Evolutionary conservation across 2,113 vertebrate genomes (phyloP), one percentile per base, ranked within the genome.

Genomic region (Colinus virginianus): DNA sequence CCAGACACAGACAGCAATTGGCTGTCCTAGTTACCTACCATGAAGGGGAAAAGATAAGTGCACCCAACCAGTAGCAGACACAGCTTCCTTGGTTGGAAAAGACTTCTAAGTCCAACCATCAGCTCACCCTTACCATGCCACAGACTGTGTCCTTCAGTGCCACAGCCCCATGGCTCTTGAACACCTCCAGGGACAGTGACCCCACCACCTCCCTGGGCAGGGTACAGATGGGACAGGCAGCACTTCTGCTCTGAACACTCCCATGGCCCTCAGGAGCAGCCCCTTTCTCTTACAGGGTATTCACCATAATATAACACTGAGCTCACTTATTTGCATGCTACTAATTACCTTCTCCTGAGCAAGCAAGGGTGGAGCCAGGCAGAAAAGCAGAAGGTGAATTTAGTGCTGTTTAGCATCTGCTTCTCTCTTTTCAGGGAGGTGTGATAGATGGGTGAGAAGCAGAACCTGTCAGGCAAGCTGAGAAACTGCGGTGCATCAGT

Each of bases 1-100:
- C 98, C 97, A 19, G 98, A 98, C 70, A 97, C 79, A 10, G 97
- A 90, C 70, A 99, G 75, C 98, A 99, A 69, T 96, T 98, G 59
- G 98, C 97, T 51, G 68, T 97, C 88, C 94, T 95, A 79, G 96
- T 91, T 93, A 99, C 95, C 99, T 99, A 63, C 45, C 53, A 77
- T 96, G 51, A 67, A 68, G 85, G 36, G 28, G 48, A 81, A 80
- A 45, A 56, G 34, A 34, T 78, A 19, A 63, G 42, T 26, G 45
- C 34, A 64, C 9, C 46, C 28, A 21, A 2, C 19, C 12, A 26
- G 11, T 61, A 63, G 45, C 64, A 69, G 43, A 36, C 2, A 6
- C 21, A 19, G 36, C 71, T 82, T 38, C 23, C 61, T 81, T 28
- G 51, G 51, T 30, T 30, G 51, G 51, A 30, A 53, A 53, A 53